These are phyloP conservation scores for Typhlichthys subterraneus DNA, from an alignment of 2,797 vertebrate genomes.

Conservation along the genomic window DNA sequence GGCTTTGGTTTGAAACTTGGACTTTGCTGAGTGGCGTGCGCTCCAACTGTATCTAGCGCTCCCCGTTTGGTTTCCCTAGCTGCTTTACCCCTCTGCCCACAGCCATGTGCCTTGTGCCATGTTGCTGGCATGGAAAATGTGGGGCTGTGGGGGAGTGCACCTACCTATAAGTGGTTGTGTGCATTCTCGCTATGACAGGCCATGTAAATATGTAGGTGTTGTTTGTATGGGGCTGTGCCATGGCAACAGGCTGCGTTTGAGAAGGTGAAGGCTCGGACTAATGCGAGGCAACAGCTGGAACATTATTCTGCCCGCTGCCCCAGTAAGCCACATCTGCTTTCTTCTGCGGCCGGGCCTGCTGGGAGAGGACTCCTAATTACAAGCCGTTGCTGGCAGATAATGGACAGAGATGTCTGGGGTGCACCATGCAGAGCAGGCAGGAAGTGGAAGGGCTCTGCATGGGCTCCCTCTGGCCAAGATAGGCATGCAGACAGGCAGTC, in stretches of 20 bases:
- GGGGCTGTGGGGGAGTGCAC: not conserved
- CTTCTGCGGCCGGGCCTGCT: conserved; percentile 65
- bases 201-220: conserved; percentile 48
- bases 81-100: too few relatives aligned
- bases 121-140: too few relatives aligned
- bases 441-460: conserved; percentile 42
- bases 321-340: conserved; percentile 80
- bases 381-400: conserved; percentile 72
- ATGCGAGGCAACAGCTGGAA: conserved; percentile 73
- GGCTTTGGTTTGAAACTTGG: not conserved
- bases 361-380: conserved; percentile 82
- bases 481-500: conserved; percentile 20
- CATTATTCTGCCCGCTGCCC: conserved; percentile 67
- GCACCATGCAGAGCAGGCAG: conserved; percentile 50
- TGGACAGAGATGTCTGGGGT: conserved; percentile 71
- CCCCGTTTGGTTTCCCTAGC: too few relatives aligned
- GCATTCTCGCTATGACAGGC: conserved; percentile 16
- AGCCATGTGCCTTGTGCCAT: not conserved
- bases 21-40: too few relatives aligned
- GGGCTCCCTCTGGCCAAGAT: conserved; percentile 26
- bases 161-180: conserved; percentile 7
- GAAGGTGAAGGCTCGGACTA: conserved; percentile 60
- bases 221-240: conserved; percentile 64
- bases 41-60: too few relatives aligned
- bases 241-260: conserved; percentile 61